Conservation (phyloP, 2,888 invertebrate genomes). For the Drosophila diplacantha region DNA sequence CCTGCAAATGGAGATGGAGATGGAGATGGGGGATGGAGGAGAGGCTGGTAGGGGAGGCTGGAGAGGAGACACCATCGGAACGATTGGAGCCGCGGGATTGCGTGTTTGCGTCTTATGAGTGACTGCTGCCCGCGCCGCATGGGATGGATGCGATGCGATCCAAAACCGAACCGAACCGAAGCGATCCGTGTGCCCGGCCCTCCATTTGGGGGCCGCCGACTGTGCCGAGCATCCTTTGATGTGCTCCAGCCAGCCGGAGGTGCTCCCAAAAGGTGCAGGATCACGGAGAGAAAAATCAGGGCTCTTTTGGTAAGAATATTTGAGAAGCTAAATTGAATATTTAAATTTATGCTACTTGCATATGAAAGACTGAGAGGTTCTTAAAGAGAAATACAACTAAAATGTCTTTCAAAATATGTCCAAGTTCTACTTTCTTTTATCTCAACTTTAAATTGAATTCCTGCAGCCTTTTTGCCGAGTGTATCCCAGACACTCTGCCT, state of each 20-base stretch:
- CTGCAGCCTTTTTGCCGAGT: background rate
- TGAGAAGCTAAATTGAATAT: too few relatives aligned
- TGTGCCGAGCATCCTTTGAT: constrained; percentile 76
- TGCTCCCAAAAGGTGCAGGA: constrained; percentile 32
- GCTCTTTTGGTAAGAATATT: background rate
- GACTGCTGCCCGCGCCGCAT: constrained; percentile 62
- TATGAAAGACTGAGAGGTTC: background rate
- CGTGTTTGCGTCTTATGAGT: constrained; percentile 68
- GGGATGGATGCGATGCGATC: constrained; percentile 30
- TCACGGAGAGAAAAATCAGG: constrained; percentile 4
- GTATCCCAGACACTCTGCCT: constrained; percentile 1
- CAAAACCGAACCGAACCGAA: background rate
- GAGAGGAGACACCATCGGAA: constrained; percentile 4
- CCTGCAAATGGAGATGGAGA: constrained; percentile 13
- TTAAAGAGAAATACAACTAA: background rate
- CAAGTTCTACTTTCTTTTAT: background rate
- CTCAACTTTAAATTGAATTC: background rate
- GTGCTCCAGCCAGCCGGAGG: constrained; percentile 49
- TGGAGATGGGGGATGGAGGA: background rate
- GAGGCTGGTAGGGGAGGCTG: background rate
- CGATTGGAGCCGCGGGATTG: constrained; percentile 54
- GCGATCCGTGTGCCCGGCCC: constrained; percentile 30
- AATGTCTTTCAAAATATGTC: rapidly evolving
- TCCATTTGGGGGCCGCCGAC: constrained; percentile 63
- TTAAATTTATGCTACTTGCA: too few relatives aligned